Conservation (phyloP, 2,888 invertebrate genomes). For the Coremacera marginata region DNA sequence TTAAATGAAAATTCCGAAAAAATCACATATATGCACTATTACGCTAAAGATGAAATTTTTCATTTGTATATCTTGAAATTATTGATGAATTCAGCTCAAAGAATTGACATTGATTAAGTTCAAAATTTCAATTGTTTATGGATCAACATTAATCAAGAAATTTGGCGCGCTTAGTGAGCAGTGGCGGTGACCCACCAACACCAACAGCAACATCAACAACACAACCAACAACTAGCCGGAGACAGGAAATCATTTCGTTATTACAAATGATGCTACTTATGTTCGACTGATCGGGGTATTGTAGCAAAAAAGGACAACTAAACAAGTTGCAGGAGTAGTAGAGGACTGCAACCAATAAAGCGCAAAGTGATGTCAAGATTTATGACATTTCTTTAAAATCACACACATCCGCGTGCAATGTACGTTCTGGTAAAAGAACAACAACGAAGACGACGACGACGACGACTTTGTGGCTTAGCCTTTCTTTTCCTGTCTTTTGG, state of each 20-base stretch:
- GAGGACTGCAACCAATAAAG: background rate
- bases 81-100: constrained; percentile 41
- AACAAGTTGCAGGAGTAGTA: background rate
- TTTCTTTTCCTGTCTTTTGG: background rate
- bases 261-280: constrained; percentile 34
- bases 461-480: constrained; percentile 11
- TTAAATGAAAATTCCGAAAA: background rate
- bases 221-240: constrained; percentile 6
- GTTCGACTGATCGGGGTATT: background rate
- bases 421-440: background rate
- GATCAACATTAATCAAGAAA: constrained; percentile 45
- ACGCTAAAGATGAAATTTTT: background rate
- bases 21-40: background rate
- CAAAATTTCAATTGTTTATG: constrained; percentile 44
- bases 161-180: constrained; percentile 7
- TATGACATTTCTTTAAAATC: constrained; percentile 27
- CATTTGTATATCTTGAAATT: constrained; percentile 9
- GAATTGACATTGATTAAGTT: constrained; percentile 46
- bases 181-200: background rate
- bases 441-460: background rate
- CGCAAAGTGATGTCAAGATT: constrained; percentile 20
- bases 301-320: background rate
- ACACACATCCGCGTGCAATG: background rate
- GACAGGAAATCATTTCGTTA: constrained; percentile 24
- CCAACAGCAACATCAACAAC: background rate